Evolutionary conservation across 1,140 invertebrate genomes (phyloP).

Genomic region (Apis florea): DNA sequence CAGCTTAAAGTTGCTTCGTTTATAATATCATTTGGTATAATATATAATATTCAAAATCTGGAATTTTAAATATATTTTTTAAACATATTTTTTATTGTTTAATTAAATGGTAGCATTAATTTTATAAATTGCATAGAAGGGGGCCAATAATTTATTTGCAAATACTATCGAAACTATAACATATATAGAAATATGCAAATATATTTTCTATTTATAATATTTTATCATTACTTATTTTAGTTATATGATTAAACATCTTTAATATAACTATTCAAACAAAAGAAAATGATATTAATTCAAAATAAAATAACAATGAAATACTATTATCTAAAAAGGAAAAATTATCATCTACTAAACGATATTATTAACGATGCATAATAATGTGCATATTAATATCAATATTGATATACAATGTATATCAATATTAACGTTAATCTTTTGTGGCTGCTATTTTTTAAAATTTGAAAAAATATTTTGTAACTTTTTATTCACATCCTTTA

Average conservation of each 20-base stretch:
- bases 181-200: background rate
- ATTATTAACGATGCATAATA: slow-evolving; percentile 48
- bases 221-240: slow-evolving; percentile 16
- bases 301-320: background rate
- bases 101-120: slow-evolving; percentile 5
- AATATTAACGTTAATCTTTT: slow-evolving; percentile 36
- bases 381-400: slow-evolving; percentile 47
- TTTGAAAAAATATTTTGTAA: slow-evolving; percentile 6
- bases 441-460: slow-evolving; percentile 28
- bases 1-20: background rate
- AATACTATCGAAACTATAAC: slow-evolving; percentile 23
- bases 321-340: background rate
- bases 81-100: slow-evolving; percentile 6
- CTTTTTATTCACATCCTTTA: slow-evolving; percentile 16
- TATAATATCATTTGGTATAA: slow-evolving; percentile 1
- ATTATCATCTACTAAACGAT: slow-evolving; percentile 2
- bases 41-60: background rate
- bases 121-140: background rate
- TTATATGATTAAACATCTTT: background rate
- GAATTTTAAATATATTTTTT: no score
- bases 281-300: background rate
- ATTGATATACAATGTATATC: slow-evolving; percentile 32
- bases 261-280: background rate
- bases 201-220: slow-evolving; percentile 41
- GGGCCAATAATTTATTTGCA: slow-evolving; percentile 30